phyloP scores from a whole-genome alignment of 2,797 vertebrate genomes.

The Sorex maritimensis region DNA sequence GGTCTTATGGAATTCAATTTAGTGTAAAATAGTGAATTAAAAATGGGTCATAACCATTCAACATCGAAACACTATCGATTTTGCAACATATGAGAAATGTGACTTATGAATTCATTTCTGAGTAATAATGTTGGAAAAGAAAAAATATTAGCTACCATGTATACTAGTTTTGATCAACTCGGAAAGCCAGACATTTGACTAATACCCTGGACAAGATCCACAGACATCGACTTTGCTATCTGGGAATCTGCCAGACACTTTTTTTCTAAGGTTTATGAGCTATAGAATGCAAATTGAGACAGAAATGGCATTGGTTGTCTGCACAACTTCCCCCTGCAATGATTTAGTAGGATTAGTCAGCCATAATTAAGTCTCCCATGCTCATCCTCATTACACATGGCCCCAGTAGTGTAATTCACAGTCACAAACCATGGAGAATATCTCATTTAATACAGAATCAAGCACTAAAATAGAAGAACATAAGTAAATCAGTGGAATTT shows the following conservation, averaged over 20 bases:
- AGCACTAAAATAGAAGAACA: constrained; percentile 35
- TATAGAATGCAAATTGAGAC: background rate
- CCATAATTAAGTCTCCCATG: background rate
- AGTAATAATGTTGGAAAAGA: constrained; percentile 18
- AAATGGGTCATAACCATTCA: background rate
- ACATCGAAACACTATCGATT: background rate
- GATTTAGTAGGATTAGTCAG: background rate
- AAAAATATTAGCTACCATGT: background rate
- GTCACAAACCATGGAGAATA: constrained; percentile 27
- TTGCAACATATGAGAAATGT: constrained; percentile 38
- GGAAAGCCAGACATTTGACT: background rate
- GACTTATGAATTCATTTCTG: background rate
- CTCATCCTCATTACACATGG: background rate
- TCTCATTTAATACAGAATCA: constrained; percentile 2
- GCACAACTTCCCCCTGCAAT: background rate
- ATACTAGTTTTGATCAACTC: background rate
- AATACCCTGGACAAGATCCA: background rate
- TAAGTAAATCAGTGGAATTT: constrained; percentile 8
- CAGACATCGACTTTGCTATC: background rate
- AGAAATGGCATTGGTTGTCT: background rate
- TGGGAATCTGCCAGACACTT: background rate
- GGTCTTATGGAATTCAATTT: background rate
- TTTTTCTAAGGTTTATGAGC: background rate
- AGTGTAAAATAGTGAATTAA: constrained; percentile 13
- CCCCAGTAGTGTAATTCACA: background rate